Evolutionary conservation across 37 sponge, comb jelly and placozoan genomes (phyloP), one percentile per base, ranked within the genome.

Genomic region (Halichondria panicea): DNA sequence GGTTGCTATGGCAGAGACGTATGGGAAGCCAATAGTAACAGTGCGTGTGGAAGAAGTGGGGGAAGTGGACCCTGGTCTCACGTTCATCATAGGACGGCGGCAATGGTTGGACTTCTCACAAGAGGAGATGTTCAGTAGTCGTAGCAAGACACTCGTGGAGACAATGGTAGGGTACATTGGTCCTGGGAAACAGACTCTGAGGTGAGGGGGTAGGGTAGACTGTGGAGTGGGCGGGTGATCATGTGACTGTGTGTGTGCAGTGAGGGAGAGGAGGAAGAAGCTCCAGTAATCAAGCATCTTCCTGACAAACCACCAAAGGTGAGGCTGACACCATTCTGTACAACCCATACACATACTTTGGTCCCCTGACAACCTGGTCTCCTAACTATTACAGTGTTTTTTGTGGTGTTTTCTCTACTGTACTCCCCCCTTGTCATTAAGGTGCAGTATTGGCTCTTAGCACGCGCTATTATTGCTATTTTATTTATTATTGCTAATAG

Each of bases 1-100:
- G 85, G 60, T 84, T n/a, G 86, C 67, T 37, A 45, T 89, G 56
- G 90, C 90, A n/a, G 86, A 89, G 65, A 87, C 84, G 30, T 73
- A 77, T 50, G 72, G 85, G 46, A 89, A 85, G 70, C 81, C 81
- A 0, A 89, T 89, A 36, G 34, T 89, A 24, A 77, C 76, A 4
- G 15, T 81, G 24, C 40, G 59, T 36, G 59, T 43, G 22, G 71
- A 85, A 68, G 37, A 61, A 21, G 73, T 80, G 4, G 31, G 48
- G 0, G 72, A 84, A 36, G 76, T 85, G 70, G 87, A 90, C 34
- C 91, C 91, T 40, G 87, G 91, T 6, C 72, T 90, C 15, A 90
- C 75, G 53, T 68, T 90, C 21, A 81, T 81, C 60, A 75, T 90
- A 43, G 58, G 66, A 44, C 68, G 87, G 11, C 70, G 91, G 63